Evolutionary conservation across 2,888 invertebrate species (phyloP).

Genomic region (Melipona bicolor): DNA sequence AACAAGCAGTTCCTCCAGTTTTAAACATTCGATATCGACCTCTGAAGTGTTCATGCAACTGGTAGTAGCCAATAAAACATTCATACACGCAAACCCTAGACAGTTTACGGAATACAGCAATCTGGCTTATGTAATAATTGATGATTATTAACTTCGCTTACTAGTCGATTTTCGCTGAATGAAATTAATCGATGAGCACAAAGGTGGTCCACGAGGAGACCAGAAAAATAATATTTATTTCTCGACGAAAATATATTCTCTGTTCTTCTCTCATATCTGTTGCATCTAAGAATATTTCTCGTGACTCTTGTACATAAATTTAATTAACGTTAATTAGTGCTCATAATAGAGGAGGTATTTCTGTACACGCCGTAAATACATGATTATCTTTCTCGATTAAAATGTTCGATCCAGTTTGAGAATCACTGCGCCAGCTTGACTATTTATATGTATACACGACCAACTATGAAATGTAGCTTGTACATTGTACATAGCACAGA

Average conservation of each 20-base stretch:
- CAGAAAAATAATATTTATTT: neutral
- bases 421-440: neutral
- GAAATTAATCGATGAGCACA: neutral
- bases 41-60: neutral
- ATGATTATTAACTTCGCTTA: neutral
- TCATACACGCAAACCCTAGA: neutral
- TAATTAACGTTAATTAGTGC: neutral
- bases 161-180: neutral
- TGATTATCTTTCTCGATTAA: neutral
- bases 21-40: constrained; percentile 6
- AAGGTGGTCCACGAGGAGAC: neutral
- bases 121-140: constrained; percentile 22
- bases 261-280: neutral
- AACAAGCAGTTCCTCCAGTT: neutral
- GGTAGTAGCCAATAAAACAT: constrained; percentile 14
- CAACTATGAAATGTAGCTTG: neutral
- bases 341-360: neutral
- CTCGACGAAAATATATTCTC: neutral
- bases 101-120: neutral
- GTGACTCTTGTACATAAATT: neutral
- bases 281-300: no score
- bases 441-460: neutral
- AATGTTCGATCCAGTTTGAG: neutral
- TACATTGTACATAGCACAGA: constrained; percentile 22
- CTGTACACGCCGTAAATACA: no score